Percentiles rank a stretch among this genome's conserved stretches.
These are phyloP conservation scores for Leptobrachium ailaonicum DNA, from an alignment of 2,113 vertebrate genomes.

Conservation along the genomic window DNA sequence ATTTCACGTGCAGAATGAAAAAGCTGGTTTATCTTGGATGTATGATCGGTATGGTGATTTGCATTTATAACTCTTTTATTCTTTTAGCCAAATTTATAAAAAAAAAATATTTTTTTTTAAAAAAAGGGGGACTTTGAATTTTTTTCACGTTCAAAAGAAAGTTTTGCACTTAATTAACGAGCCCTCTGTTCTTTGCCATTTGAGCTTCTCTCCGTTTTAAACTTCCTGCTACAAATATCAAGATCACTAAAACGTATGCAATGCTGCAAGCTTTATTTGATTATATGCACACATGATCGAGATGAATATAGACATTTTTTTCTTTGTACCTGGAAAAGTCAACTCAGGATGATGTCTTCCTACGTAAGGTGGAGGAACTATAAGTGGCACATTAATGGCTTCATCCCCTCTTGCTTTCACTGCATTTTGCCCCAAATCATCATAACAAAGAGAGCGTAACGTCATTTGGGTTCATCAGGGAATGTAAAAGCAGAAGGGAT, in stretches of 20 bases:
- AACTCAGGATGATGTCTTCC: conserved; percentile 35
- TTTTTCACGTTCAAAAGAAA: neutral
- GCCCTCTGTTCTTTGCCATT: neutral
- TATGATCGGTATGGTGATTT: conserved; percentile 22
- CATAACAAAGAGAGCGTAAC: neutral
- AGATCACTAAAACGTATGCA: conserved; percentile 35
- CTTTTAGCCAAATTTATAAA: conserved; percentile 1
- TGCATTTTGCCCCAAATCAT: neutral
- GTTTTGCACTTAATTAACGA: conserved; percentile 33
- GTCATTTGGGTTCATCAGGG: neutral
- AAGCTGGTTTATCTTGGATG: conserved; percentile 17
- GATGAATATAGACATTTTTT: neutral
- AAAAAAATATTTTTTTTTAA: conserved; percentile 19
- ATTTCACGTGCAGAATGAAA: conserved; percentile 14
- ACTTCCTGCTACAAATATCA: neutral
- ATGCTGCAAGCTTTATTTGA: conserved; percentile 34
- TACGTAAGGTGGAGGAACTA: neutral
- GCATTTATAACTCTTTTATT: conserved; percentile 32
- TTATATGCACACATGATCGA: conserved; percentile 16
- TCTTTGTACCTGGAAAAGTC: conserved; percentile 6
- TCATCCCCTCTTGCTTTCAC: neutral
- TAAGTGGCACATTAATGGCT: conserved; percentile 20
- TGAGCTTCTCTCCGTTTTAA: neutral
- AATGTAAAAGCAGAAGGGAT: neutral
- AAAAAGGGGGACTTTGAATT: neutral